Evolutionary conservation across 2,113 vertebrate genomes (phyloP), one percentile per base, ranked within the genome.

Genomic region (Onychostruthus taczanowskii): DNA sequence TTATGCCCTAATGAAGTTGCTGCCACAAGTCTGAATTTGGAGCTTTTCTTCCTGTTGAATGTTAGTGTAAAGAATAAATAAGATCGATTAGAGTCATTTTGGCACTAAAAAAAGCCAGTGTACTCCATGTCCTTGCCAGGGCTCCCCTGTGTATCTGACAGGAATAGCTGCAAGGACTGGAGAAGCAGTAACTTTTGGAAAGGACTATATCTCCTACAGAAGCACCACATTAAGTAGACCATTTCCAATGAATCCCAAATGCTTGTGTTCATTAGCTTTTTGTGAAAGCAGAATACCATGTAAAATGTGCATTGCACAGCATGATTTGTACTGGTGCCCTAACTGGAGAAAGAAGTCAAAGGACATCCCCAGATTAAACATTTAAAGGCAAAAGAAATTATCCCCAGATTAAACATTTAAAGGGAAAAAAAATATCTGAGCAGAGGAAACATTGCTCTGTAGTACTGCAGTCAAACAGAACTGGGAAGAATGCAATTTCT

Each of bases 141-240:
- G 63, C 55, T 96, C 92, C 90, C 93, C 50, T 1, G 44, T 75
- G 93, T 62, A 73, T 75, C 49, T 17, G 67, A 80, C 3, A 44
- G 53, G 87, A 96, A 94, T 95, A 93, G 84, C 90, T 94, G 76
- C 70, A 92, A 95, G 68, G 80, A 70, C 47, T 89, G 74, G 88
- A 87, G 90, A 85, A 92, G 94, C 81, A 92, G 92, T 84, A 92
- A 95, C 92, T 94, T 96, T 83, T 87, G 59, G 69, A 79, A 94
- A 85, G 84, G 58, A 76, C 75, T 78, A 0, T 83, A 30, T 95
- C 90, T 92, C 84, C 88, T 66, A 28, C 92, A 93, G 83, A 86
- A 92, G 74, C 41, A 91, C 55, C 82, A 53, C 84, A 94, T 96
- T 94, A 96, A 95, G 81, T 16, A 84, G 95, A 94, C 41, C 74